These are phyloP conservation scores for Epicampocera succincta DNA, from an alignment of 2,888 invertebrate genomes.

Conservation along the genomic window DNA sequence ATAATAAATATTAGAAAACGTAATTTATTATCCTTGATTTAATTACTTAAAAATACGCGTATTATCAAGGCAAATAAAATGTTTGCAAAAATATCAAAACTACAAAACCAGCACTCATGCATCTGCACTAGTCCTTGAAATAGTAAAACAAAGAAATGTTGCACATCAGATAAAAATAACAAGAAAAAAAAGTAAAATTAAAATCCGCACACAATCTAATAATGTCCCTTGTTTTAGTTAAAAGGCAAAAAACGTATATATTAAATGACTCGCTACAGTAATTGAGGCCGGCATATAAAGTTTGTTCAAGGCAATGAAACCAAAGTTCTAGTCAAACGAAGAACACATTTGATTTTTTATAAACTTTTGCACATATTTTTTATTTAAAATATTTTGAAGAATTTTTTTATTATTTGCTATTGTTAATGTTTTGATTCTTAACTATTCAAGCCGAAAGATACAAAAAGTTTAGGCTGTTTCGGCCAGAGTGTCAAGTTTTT, in stretches of 20 bases:
- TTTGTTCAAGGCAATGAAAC: neutral
- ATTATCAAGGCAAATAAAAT: slow-evolving; percentile 54
- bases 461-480: no score
- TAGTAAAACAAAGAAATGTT: slow-evolving; percentile 62
- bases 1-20: slow-evolving; percentile 6
- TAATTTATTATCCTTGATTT: slow-evolving; percentile 51
- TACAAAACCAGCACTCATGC: slow-evolving; percentile 8
- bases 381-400: no score
- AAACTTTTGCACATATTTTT: no score
- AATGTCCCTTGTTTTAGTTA: slow-evolving; percentile 65
- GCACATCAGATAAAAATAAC: slow-evolving; percentile 58
- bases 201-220: slow-evolving; percentile 41
- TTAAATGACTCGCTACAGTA: slow-evolving; percentile 50
- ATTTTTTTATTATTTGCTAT: no score
- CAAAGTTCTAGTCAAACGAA: no score
- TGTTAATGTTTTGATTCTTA: no score
- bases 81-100: slow-evolving; percentile 43
- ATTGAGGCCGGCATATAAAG: slow-evolving; percentile 6
- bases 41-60: slow-evolving; percentile 52
- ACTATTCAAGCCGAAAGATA: no score
- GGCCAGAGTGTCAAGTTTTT: no score
- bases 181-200: slow-evolving; percentile 45
- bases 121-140: slow-evolving; percentile 61
- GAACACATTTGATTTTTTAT: no score
- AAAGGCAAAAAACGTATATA: slow-evolving; percentile 59